Conservation (phyloP, 2,888 invertebrate genomes). For the Ptychoptera albimana region DNA sequence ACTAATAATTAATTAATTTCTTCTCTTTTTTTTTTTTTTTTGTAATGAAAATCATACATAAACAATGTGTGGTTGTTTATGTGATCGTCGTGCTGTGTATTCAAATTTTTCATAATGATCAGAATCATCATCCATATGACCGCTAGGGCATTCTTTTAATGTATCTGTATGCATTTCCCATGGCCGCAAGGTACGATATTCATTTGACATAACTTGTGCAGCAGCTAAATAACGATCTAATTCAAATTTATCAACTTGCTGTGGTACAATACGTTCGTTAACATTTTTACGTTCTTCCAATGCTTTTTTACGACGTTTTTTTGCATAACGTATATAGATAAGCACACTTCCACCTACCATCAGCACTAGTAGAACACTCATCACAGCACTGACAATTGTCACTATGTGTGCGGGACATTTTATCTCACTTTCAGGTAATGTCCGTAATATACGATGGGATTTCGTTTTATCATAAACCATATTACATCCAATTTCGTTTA, state of each 20-base stretch:
- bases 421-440: conserved; percentile 29
- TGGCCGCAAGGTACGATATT: conserved; percentile 28
- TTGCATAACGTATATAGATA: conserved; percentile 25
- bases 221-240: conserved; percentile 30
- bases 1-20: too few species aligned
- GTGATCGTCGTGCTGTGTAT: conserved; percentile 30
- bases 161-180: conserved; percentile 30
- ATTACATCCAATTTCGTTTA: conserved; percentile 28
- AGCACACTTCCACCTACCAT: conserved; percentile 28
- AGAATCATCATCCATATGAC: conserved; percentile 6
- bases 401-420: conserved; percentile 31
- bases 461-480: conserved; percentile 23
- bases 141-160: conserved; percentile 1
- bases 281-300: conserved; percentile 27
- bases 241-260: conserved; percentile 27
- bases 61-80: conserved; percentile 32
- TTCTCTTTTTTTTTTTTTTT: background rate
- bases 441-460: conserved; percentile 20
- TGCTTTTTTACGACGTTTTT: conserved; percentile 24
- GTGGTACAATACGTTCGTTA: conserved; percentile 29
- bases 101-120: conserved; percentile 31
- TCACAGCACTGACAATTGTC: conserved; percentile 29
- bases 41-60: conserved; percentile 33
- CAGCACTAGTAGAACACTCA: conserved; percentile 25
- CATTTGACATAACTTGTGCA: conserved; percentile 29